Conservation (phyloP, 2,888 invertebrate species). For the Galerucella calmariensis region DNA sequence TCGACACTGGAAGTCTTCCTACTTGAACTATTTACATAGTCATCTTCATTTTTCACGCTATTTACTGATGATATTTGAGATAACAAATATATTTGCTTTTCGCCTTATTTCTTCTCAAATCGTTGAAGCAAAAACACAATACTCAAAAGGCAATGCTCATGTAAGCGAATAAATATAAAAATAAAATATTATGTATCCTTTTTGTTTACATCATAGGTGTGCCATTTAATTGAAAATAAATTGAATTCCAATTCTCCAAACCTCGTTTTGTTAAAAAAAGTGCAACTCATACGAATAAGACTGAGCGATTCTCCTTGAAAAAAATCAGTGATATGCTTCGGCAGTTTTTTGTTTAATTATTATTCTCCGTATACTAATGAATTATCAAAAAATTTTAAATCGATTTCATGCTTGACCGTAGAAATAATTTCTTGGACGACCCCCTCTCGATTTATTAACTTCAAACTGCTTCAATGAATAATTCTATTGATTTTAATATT, state of each 20-base stretch:
- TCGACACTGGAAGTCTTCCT: too few relatives aligned
- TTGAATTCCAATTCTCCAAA: background rate
- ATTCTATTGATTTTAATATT: conserved; percentile 12
- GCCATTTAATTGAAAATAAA: background rate
- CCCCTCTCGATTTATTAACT: conserved; percentile 6
- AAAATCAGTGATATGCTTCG: background rate
- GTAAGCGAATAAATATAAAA: too few relatives aligned
- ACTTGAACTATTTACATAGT: too few relatives aligned
- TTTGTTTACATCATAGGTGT: background rate
- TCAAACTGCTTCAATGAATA: background rate
- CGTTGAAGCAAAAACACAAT: too few relatives aligned
- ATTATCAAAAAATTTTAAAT: conserved; percentile 16
- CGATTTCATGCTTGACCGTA: conserved; percentile 23
- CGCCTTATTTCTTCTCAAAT: too few relatives aligned
- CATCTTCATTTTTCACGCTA: too few relatives aligned
- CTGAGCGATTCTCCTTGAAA: conserved; percentile 9
- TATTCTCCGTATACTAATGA: background rate
- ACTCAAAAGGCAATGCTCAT: too few relatives aligned
- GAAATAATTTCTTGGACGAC: background rate
- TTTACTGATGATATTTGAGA: too few relatives aligned
- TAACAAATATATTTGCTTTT: too few relatives aligned
- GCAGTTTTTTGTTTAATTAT: conserved; percentile 9
- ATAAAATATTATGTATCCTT: background rate
- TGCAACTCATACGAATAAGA: background rate
- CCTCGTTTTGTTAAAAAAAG: background rate